Evolutionary conservation across 2,797 vertebrate species (phyloP), one percentile per base, ranked within the genome.

Genomic region (Thalassophryne amazonica): DNA sequence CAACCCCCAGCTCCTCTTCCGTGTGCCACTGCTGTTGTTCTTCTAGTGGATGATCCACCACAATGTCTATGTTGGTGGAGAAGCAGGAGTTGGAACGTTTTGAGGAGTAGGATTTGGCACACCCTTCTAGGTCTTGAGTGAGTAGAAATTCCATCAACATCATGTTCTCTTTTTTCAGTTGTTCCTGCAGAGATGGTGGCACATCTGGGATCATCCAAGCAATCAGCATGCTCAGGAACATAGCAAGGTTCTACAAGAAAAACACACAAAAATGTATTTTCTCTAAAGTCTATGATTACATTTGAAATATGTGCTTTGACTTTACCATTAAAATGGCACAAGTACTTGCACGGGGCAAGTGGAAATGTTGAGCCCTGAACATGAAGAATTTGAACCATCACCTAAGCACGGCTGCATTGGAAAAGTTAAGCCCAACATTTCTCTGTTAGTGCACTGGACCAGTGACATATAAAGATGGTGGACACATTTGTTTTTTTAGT

Each of bases 161-260:
- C 0, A 88, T 88, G 76, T 95, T 98, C 58, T 99, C 96, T 50
- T 93, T 94, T 83, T 95, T 96, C 62, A 99, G 88, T 86, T 95
- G 94, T 38, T 98, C 94, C 1, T 94, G 94, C 71, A 99, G 92
- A 48, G 95, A 95, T 1, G 93, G 94, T 3, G 97, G 95, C 21
- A 97, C 95, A 13, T 99, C 94, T 1, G 95, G 94, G 70, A 99
- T 95, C 88, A 99, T 84, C 97, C 96, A 99, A 54, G 96, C 95
- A 38, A 99, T 95, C 4, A 98, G 81, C 81, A 96, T 92, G 8
- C 96, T 98, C 61, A 98, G 89, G 79, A 98, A 94, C 97, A 99
- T 98, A 58, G 98, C 97, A 15, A 99, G 73, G 63, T 99, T 99
- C 97, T 99, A 78, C 4, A 70, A 65, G 37, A 25, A 49, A 27